Evolutionary conservation across 2,888 invertebrate species (phyloP).

Genomic region (Gastrophysa polygoni): DNA sequence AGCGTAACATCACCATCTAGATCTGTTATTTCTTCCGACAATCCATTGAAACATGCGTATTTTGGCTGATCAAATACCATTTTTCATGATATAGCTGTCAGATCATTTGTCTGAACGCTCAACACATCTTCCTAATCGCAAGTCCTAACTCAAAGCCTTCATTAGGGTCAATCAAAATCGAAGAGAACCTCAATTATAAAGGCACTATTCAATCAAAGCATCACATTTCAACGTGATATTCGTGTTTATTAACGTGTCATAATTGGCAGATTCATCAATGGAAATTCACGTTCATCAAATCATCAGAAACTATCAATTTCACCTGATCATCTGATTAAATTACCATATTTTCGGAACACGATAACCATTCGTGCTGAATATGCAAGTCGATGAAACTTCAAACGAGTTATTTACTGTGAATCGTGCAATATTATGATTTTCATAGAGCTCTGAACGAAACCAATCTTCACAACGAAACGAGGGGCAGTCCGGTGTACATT

Average conservation of each 20-base stretch:
- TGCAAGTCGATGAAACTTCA: slow-evolving; percentile 32
- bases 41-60: background rate
- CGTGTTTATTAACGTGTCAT: slow-evolving; percentile 34
- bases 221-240: slow-evolving; percentile 14
- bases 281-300: slow-evolving; percentile 38
- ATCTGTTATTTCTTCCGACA: background rate
- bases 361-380: slow-evolving; percentile 14
- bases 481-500: too few relatives aligned
- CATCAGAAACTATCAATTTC: slow-evolving; percentile 35
- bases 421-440: slow-evolving; percentile 36
- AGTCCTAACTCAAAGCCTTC: slow-evolving; percentile 15
- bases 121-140: slow-evolving; percentile 10
- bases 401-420: slow-evolving; percentile 29
- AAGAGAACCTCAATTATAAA: slow-evolving; percentile 8
- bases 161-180: slow-evolving; percentile 32
- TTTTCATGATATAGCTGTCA: slow-evolving; percentile 15
- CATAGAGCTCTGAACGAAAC: slow-evolving; percentile 28
- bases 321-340: slow-evolving; percentile 36
- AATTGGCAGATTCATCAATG: slow-evolving; percentile 38
- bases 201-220: slow-evolving; percentile 3
- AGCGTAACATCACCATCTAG: too few relatives aligned
- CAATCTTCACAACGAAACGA: slow-evolving; percentile 34
- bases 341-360: slow-evolving; percentile 37
- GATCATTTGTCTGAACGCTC: background rate
- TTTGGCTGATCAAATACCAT: background rate